Percentiles rank a stretch among this genome's conserved stretches.
Evolutionary conservation across 2,113 vertebrate species (phyloP).

Genomic region (Engystomops pustulosus): DNA sequence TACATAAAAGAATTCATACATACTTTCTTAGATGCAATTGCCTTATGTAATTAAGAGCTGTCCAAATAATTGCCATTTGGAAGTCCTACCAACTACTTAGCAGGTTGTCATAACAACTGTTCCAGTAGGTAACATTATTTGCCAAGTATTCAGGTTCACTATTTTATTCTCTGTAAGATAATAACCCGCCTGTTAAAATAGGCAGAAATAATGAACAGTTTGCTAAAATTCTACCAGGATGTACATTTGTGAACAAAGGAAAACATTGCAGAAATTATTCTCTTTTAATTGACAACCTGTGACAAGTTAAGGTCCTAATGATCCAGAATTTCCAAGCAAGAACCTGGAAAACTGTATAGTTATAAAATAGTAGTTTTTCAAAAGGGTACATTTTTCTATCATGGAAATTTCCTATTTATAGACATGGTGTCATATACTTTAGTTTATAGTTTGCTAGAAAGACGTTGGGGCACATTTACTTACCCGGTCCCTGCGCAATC

Average conservation of each 20-base stretch:
- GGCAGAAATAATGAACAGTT: conserved; percentile 44
- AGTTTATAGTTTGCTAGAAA: neutral
- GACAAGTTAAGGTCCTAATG: conserved; percentile 49
- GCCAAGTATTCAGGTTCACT: neutral
- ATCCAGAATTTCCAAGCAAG: conserved; percentile 26
- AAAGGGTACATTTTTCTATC: conserved; percentile 7
- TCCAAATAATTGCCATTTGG: neutral
- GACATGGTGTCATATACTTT: neutral
- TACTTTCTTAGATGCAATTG: neutral
- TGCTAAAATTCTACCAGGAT: neutral
- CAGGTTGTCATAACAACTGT: neutral
- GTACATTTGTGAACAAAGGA: neutral
- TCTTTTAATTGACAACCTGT: conserved; percentile 49
- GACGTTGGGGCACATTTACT: no score
- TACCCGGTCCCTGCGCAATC: no score
- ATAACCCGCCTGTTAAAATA: neutral
- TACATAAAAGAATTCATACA: no score
- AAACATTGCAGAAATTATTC: conserved; percentile 42
- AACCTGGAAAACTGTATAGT: conserved; percentile 7
- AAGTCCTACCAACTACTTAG: neutral
- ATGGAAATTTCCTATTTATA: neutral
- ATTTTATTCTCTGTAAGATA: neutral
- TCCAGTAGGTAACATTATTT: neutral
- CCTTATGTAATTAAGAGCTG: conserved; percentile 1
- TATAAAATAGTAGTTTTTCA: conserved; percentile 19